A percentile compares a stretch with the other conserved stretches of the same genome.
phyloP scores from a whole-genome alignment of 2,888 invertebrate species.

The Standfussiana lucernea region DNA sequence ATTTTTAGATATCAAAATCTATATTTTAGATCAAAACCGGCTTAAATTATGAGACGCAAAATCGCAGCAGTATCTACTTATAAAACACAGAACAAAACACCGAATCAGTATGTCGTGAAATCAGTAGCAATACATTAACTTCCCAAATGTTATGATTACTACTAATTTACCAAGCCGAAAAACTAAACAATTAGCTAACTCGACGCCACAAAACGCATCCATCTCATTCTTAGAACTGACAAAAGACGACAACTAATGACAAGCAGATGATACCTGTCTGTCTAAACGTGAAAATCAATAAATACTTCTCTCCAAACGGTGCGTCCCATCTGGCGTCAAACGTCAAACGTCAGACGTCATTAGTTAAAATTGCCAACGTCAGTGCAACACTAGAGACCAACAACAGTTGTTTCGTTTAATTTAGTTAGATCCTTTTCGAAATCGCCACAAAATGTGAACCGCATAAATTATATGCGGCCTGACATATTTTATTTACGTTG shows the following conservation, averaged over 20 bases:
- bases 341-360: slow-evolving; percentile 71
- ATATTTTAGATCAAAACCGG: background rate
- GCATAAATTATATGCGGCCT: slow-evolving; percentile 64
- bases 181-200: slow-evolving; percentile 10
- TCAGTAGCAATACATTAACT: background rate
- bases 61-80: too few relatives aligned
- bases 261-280: slow-evolving; percentile 59
- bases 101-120: background rate
- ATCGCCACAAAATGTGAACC: slow-evolving; percentile 65
- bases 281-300: slow-evolving; percentile 61
- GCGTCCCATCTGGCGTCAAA: slow-evolving; percentile 69
- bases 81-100: background rate
- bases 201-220: slow-evolving; percentile 24
- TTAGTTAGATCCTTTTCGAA: slow-evolving; percentile 64
- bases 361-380: slow-evolving; percentile 74
- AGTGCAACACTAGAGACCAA: slow-evolving; percentile 61
- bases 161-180: background rate
- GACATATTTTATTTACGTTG: slow-evolving; percentile 66
- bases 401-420: slow-evolving; percentile 74
- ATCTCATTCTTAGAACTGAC: slow-evolving; percentile 51
- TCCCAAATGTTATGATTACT: background rate
- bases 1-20: background rate
- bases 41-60: background rate
- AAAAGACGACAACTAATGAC: slow-evolving; percentile 57
- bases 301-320: slow-evolving; percentile 59